phyloP scores from a whole-genome alignment of 2,797 vertebrate genomes.

The Pseudomugil tenellus region DNA sequence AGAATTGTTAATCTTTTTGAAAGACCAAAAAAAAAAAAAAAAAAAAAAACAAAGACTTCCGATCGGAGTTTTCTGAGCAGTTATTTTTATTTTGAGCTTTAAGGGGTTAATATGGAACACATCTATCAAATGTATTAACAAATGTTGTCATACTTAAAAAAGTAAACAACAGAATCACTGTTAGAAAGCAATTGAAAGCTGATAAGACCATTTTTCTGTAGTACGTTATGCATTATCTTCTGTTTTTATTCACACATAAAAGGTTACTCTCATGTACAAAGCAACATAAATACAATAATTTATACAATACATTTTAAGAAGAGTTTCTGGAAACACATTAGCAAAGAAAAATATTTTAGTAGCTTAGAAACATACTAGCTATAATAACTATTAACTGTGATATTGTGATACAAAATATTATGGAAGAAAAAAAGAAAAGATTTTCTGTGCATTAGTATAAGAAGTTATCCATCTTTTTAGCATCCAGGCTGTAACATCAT shows the following conservation, averaged over 20 bases:
- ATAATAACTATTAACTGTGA: conserved; percentile 31
- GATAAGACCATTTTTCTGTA: no score
- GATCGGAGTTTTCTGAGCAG: no score
- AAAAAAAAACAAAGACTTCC: no score
- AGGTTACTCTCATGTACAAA: not conserved
- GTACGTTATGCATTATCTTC: not conserved
- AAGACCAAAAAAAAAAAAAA: no score
- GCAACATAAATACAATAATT: not conserved
- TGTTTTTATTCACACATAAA: not conserved
- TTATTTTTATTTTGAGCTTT: no score
- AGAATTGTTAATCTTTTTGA: no score
- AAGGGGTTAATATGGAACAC: no score
- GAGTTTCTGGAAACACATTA: not conserved
- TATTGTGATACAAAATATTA: conserved; percentile 40
- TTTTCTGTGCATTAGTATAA: conserved; percentile 38
- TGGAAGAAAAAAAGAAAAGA: conserved; percentile 40
- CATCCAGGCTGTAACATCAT: conserved; percentile 57
- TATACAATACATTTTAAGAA: not conserved
- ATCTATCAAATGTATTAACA: no score
- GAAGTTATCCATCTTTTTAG: conserved; percentile 56
- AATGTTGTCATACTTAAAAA: not conserved
- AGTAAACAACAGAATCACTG: no score
- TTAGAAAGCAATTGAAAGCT: no score
- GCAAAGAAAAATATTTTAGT: not conserved
- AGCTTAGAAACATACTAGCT: conserved; percentile 6